Evolutionary conservation across 2,888 invertebrate genomes (phyloP), one percentile per base, ranked within the genome.

Genomic region (Lissocephala sabroskyi): DNA sequence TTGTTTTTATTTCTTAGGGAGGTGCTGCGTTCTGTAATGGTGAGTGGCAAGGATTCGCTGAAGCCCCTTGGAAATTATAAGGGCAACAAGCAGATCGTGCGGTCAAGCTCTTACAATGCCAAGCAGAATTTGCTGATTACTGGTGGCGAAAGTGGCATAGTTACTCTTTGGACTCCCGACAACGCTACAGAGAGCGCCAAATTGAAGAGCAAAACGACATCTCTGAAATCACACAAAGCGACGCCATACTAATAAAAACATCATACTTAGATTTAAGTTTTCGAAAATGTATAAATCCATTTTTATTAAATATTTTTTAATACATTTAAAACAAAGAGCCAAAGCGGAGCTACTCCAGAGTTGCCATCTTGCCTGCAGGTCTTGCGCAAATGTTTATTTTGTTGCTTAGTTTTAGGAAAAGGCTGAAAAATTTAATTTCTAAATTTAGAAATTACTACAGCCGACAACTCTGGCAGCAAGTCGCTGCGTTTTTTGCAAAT

Each of bases 101-200:
- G 92, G n/a, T 87, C 90, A 50, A 91, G 91, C 79, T 87, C 89
- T 83, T 89, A 87, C 62, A 86, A 91, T 67, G 76, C 84, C 49
- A 86, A 89, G 89, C 86, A 85, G 18, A 88, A 90, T 59, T 56
- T 88, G 14, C 80, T 93, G 39, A 79, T 93, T 53, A 92, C 92
- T 7, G 89, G 89, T 14, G 93, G 93, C 2, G 93, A 94, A 85
- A 83, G 87, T n/a, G 91, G 91, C 10, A 82, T 89, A 33, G 67
- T 93, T 9, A 88, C 88, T 67, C 83, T 90, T 33, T 93, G 93
- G 93, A 84, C 85, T 52, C 78, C 79, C 11, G 32, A 45, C n/a
- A n/a, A n/a, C n/a, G n/a, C n/a, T n/a, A n/a, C n/a, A 1, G 9
- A 50, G 2, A n/a, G 4, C 26, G 10, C 18, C 10, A 61, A 62